A percentile compares a stretch with the other conserved stretches of the same genome.
Evolutionary conservation across 2,113 vertebrate genomes (phyloP).

Genomic region (Rallus limicola): DNA sequence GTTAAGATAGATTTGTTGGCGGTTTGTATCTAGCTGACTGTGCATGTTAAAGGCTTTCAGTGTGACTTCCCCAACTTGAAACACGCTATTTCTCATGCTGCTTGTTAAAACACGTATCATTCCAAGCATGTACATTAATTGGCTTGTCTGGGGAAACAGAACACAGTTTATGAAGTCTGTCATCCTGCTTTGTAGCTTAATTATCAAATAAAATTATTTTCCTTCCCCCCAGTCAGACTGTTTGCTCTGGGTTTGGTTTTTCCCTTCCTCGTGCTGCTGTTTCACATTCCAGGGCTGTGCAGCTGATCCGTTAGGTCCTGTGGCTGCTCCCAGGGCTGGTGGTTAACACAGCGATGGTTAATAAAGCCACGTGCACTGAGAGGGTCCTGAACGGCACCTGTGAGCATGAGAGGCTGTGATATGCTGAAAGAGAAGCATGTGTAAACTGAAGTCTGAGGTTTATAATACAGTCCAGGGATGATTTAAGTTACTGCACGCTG

Average conservation of each 20-base stretch:
- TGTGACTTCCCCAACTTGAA: slow-evolving; percentile 29
- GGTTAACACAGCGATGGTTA: accelerated
- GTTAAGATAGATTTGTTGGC: slow-evolving; percentile 38
- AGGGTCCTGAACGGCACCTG: neutral
- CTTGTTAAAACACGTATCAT: slow-evolving; percentile 59
- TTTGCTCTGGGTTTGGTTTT: neutral
- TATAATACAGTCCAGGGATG: neutral
- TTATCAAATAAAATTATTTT: slow-evolving; percentile 53
- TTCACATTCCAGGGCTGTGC: neutral
- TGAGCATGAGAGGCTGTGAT: neutral
- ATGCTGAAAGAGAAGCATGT: accelerated
- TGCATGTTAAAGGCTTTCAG: slow-evolving; percentile 35
- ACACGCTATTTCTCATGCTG: slow-evolving; percentile 7
- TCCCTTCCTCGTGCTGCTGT: neutral
- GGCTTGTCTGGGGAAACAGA: slow-evolving; percentile 47
- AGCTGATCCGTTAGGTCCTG: neutral
- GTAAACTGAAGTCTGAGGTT: neutral
- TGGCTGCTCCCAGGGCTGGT: neutral
- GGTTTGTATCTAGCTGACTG: slow-evolving; percentile 42
- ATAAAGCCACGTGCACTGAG: neutral
- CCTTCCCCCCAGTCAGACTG: neutral
- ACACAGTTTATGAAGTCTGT: slow-evolving; percentile 30
- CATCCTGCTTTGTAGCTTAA: slow-evolving; percentile 44
- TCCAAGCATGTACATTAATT: slow-evolving; percentile 56
- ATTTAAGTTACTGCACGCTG: accelerated